Evolutionary conservation across 2,888 invertebrate genomes (phyloP), one percentile per base, ranked within the genome.

Genomic region (Yponomeuta cagnagella): DNA sequence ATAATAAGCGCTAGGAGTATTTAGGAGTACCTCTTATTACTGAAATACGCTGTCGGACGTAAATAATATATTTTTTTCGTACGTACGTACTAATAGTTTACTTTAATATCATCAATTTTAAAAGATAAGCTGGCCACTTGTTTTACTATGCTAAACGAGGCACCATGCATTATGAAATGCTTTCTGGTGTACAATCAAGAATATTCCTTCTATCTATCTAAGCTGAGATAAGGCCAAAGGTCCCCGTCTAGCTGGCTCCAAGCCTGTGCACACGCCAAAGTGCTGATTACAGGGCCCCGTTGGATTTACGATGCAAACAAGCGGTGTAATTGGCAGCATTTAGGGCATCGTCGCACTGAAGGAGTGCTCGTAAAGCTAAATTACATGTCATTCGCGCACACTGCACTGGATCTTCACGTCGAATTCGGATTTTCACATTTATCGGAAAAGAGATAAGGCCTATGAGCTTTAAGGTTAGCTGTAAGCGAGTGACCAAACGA

Each of bases 281-380:
- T 81, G 85, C 78, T 82, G 87, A 87, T 87, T 85, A 80, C 79
- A 76, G 77, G 74, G 73, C 67, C 10, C 48, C 65, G 37, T 15
- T 63, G 78, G 80, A 84, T 83, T 82, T 82, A 84, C 81, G 82
- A 80, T 75, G 79, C 77, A 75, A 77, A 77, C 72, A 76, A 77
- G 78, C 75, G 75, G 76, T 71, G 79, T 87, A 83, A 86, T 84
- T 85, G 82, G 77, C 76, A 75, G 75, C 78, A 78, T 82, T 83
- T 83, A 78, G 80, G 75, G 74, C 67, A 69, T 48, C 68, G 72
- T 31, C 69, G 70, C 67, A 12, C 67, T 23, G 65, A 65, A 31
- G 65, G 65, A 30, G 33, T 33, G 33, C 65, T 30, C 33, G 30
- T 30, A 65, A 33, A 65, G 65, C 65, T 65, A 9, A 65, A 65